Conservation (phyloP, 2,888 invertebrate species). For the Harpalus rufipes region DNA sequence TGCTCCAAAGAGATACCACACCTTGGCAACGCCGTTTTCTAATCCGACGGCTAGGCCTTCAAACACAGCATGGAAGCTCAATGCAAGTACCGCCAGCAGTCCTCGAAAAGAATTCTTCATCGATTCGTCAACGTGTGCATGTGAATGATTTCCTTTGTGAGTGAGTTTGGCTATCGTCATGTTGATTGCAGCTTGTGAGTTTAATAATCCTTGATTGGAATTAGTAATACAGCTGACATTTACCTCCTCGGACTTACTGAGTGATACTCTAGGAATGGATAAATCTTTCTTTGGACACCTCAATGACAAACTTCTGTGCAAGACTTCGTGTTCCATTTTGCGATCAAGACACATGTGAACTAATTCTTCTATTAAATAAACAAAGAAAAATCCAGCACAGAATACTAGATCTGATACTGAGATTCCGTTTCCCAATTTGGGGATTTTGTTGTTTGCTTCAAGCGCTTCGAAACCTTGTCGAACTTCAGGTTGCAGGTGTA, state of each 20-base stretch:
- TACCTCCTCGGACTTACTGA: constrained; percentile 74
- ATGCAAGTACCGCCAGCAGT: constrained; percentile 82
- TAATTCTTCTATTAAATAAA: constrained; percentile 82
- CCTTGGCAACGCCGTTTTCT: constrained; percentile 80
- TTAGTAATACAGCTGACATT: constrained; percentile 74
- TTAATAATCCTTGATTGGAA: constrained; percentile 74
- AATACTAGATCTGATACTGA: constrained; percentile 81
- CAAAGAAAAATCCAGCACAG: constrained; percentile 83
- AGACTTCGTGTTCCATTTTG: constrained; percentile 76
- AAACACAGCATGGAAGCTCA: constrained; percentile 85
- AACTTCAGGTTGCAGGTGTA: constrained; percentile 84
- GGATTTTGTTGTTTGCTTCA: constrained; percentile 76
- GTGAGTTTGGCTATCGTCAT: constrained; percentile 67
- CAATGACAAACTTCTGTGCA: constrained; percentile 80
- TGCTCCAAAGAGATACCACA: constrained; percentile 82
- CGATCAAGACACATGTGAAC: constrained; percentile 80
- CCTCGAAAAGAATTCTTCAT: constrained; percentile 80
- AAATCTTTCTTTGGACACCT: constrained; percentile 77
- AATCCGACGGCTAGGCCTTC: constrained; percentile 85
- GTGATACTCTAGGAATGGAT: constrained; percentile 74
- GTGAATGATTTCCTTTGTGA: constrained; percentile 69
- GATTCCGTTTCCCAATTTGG: constrained; percentile 77
- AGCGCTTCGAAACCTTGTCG: constrained; percentile 79
- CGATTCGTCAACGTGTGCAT: constrained; percentile 71
- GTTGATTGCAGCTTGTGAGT: constrained; percentile 73